Conservation (phyloP, 2,797 vertebrate genomes). For the Myotis planiceps region DNA sequence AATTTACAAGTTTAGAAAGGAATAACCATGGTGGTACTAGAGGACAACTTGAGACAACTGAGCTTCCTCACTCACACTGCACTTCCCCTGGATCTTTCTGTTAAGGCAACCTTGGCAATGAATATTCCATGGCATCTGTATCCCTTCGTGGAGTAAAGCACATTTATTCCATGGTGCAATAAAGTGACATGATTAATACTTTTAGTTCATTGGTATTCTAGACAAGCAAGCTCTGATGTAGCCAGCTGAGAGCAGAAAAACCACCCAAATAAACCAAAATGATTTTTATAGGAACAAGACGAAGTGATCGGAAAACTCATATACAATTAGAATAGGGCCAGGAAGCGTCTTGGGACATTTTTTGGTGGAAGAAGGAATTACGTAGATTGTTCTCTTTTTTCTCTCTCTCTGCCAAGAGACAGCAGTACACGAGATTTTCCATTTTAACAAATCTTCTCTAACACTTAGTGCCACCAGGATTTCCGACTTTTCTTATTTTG, state of each 20-base stretch:
- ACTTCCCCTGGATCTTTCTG: neutral
- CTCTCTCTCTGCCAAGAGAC: neutral
- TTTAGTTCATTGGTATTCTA: neutral
- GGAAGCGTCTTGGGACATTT: neutral
- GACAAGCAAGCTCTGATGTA: neutral
- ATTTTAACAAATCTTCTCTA: neutral
- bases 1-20: conserved; percentile 2
- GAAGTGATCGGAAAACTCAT: neutral
- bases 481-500: neutral
- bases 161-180: neutral
- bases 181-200: neutral
- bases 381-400: neutral
- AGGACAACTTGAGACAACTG: neutral
- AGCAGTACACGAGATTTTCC: neutral
- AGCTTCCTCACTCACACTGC: neutral
- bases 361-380: neutral
- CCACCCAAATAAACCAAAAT: neutral
- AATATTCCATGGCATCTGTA: neutral
- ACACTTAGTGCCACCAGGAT: neutral
- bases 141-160: neutral
- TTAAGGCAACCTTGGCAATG: neutral
- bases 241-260: neutral
- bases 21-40: neutral
- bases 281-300: neutral
- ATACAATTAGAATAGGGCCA: neutral